Percentiles rank a stretch among this genome's conserved stretches.
phyloP scores from a whole-genome alignment of 2,888 invertebrate species.

The Odontocolon sp. region DNA sequence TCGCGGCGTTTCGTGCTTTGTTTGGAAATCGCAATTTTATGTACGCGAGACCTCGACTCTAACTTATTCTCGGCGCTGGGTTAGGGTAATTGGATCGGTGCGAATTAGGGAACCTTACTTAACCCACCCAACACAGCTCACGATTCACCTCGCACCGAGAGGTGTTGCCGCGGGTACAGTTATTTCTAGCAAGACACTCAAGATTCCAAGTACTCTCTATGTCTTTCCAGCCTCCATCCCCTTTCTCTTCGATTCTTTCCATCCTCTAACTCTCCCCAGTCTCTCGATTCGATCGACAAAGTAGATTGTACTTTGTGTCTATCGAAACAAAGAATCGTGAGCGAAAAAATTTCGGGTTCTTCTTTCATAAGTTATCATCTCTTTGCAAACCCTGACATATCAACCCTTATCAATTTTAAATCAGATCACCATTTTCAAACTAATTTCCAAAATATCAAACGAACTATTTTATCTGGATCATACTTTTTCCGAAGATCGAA shows the following conservation, averaged over 20 bases:
- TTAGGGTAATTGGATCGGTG: slow-evolving; percentile 75
- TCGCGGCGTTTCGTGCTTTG: slow-evolving; percentile 71
- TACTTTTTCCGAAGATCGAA: too few relatives aligned
- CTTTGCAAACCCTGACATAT: neutral
- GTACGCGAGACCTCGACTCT: slow-evolving; percentile 64
- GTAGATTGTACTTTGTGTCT: too few relatives aligned
- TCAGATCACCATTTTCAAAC: too few relatives aligned
- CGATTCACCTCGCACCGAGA: slow-evolving; percentile 1
- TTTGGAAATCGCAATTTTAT: slow-evolving; percentile 75
- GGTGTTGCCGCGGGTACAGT: slow-evolving; percentile 2
- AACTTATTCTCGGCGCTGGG: slow-evolving; percentile 71
- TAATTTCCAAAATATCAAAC: too few relatives aligned
- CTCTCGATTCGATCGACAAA: too few relatives aligned
- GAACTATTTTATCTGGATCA: too few relatives aligned
- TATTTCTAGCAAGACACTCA: neutral
- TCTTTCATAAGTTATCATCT: neutral
- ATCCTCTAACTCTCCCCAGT: too few relatives aligned
- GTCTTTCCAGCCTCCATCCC: slow-evolving; percentile 6
- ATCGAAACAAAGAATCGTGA: neutral
- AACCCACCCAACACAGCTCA: slow-evolving; percentile 16
- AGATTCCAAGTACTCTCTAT: slow-evolving; percentile 2
- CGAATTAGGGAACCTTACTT: slow-evolving; percentile 72
- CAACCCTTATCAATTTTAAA: neutral
- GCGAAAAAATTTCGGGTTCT: neutral
- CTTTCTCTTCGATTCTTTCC: neutral